A percentile compares a stretch with the other conserved stretches of the same genome.
Conservation (phyloP, 2,113 vertebrate genomes). For the Rhea americana region DNA sequence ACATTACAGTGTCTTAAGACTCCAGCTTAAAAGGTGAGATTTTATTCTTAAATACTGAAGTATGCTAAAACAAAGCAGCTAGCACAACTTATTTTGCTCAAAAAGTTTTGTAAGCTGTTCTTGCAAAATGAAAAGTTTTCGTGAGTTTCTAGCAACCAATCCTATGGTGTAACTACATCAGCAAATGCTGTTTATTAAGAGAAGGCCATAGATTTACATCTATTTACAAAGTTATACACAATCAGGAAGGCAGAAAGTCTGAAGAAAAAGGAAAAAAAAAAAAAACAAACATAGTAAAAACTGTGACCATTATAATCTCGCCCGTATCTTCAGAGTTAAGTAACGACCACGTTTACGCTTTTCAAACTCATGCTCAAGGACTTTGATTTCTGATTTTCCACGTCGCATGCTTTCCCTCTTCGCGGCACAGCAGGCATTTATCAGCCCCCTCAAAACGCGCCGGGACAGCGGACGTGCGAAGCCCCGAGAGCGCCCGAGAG, state of each 20-base stretch:
- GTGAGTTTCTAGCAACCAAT: not conserved
- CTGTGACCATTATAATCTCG: not conserved
- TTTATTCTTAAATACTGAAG: not conserved
- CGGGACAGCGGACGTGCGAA: too few relatives aligned
- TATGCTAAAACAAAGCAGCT: not conserved
- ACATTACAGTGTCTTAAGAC: not conserved
- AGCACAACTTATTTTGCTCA: not conserved
- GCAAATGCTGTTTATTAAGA: not conserved
- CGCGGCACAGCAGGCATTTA: not conserved
- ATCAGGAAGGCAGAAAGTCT: not conserved
- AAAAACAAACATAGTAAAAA: not conserved
- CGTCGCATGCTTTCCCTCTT: not conserved
- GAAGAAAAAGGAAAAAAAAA: not conserved
- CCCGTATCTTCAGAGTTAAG: not conserved
- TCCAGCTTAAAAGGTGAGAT: accelerated
- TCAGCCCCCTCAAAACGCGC: too few relatives aligned
- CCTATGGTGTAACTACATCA: not conserved
- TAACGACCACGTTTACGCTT: accelerated
- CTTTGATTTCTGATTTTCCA: not conserved
- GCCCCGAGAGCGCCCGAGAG: too few relatives aligned
- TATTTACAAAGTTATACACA: not conserved
- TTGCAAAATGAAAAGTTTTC: not conserved
- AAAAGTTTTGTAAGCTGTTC: not conserved
- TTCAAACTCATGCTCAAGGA: not conserved
- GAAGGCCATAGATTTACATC: not conserved